Conservation (phyloP, 2,113 vertebrate species). For the Hoplias malabaricus region DNA sequence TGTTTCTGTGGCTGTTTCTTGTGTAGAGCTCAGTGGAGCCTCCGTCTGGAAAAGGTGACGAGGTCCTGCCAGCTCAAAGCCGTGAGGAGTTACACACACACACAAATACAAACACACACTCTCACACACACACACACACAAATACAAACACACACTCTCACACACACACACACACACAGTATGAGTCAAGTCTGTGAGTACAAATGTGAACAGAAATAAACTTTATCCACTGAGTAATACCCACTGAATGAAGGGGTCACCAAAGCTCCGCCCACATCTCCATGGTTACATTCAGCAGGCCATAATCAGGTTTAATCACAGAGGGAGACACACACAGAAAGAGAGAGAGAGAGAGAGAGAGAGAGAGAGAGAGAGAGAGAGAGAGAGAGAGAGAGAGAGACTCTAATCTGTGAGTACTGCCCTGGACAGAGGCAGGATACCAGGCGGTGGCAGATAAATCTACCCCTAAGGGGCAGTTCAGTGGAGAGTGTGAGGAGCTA, state of each 20-base stretch:
- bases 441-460: no score
- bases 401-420: not conserved
- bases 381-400: constrained; percentile 42
- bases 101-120: not conserved
- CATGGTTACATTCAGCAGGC: not conserved
- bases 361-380: constrained; percentile 32
- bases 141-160: not conserved
- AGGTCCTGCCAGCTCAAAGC: not conserved
- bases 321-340: not conserved
- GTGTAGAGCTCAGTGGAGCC: not conserved
- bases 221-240: not conserved
- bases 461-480: no score
- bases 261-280: not conserved
- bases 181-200: not conserved
- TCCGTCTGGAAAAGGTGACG: not conserved
- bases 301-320: not conserved
- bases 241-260: not conserved
- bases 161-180: not conserved
- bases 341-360: constrained; percentile 4
- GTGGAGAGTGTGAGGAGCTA: no score
- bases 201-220: not conserved
- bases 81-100: not conserved
- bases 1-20: not conserved
- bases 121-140: no score
- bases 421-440: no score